Percentiles rank a stretch among this genome's conserved stretches.
phyloP scores from a whole-genome alignment of 1,140 invertebrate genomes.

The Bombus picipes region DNA sequence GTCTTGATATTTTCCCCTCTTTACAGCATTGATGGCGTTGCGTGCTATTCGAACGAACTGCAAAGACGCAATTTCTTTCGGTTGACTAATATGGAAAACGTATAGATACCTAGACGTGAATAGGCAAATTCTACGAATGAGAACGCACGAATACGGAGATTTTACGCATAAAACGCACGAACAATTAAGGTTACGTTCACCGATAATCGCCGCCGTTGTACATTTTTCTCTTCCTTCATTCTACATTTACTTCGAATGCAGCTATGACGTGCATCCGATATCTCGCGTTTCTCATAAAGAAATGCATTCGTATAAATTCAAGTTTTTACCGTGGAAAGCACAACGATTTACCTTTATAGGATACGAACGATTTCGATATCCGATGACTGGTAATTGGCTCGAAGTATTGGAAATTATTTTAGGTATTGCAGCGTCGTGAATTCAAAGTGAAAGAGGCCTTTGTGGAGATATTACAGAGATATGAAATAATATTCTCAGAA shows the following conservation, averaged over 20 bases:
- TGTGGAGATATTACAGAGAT: not conserved
- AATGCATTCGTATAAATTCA: conserved; percentile 10
- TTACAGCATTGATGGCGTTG: not conserved
- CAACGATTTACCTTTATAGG: not conserved
- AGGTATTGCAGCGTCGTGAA: not conserved
- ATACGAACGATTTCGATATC: not conserved
- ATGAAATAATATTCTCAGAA: no score
- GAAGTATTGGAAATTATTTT: conserved; percentile 3
- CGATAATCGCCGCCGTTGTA: not conserved
- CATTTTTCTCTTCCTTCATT: not conserved
- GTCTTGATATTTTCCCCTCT: not conserved
- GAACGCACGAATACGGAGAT: not conserved
- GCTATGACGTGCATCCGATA: conserved; percentile 6
- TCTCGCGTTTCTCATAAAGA: not conserved
- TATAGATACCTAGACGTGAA: not conserved
- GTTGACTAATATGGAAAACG: not conserved
- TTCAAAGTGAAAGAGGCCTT: not conserved
- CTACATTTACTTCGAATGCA: not conserved
- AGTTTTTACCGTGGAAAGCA: not conserved
- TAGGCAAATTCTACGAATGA: conserved; percentile 18
- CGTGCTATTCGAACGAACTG: not conserved
- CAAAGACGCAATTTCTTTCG: not conserved
- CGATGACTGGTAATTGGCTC: not conserved
- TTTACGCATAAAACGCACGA: not conserved
- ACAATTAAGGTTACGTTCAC: conserved; percentile 23